Base-by-base conservation (phyloP, 2,797 vertebrate genomes). In the Poeciliopsis presidionis region DNA sequence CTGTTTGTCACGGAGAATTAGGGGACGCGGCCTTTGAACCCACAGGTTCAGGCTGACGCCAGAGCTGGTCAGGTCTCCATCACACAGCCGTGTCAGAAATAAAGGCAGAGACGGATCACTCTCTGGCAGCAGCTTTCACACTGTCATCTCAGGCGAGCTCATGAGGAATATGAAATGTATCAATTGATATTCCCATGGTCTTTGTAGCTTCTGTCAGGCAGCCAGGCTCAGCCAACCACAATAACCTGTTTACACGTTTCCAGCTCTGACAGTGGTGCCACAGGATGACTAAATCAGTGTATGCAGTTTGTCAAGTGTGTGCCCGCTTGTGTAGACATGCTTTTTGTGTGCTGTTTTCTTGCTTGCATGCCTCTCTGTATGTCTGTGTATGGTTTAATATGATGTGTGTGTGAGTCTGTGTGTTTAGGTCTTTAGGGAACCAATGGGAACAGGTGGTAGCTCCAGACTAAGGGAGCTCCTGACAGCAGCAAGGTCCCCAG, bases 391-490 rank as follows among this genome's bases (percentile, higher is more conserved):
- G 78, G 84, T 65, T 88, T 78, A 67, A 59, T 76, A 77, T 78
- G 74, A 74, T 22, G 87, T 83, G 87, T 82, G 59, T 63, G 59
- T 20, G 30, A 18, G 30, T 79, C 81, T 80, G 87, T 84, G 81
- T 85, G 87, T 84, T 80, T 72, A 79, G 85, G 90, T 86, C 92
- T 93, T 92, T 76, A 80, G 93, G 93, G 94, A 95, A 84, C 43
- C 85, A 87, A 84, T 84, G 73, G 88, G 93, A 95, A 94, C 94
- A 95, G 94, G 93, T 95, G 94, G 94, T 93, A 93, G 90, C 90
- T 90, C 89, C 91, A 94, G 91, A 94, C 94, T 95, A 92, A 93
- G 94, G 93, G 92, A 93, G 92, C 92, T 94, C 92, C 92, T 95
- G 94, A 94, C 94, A 95, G 94, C 92, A 91, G 91, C 85, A 90